Conservation (phyloP, 2,888 invertebrate species). For the Noctua pronuba region DNA sequence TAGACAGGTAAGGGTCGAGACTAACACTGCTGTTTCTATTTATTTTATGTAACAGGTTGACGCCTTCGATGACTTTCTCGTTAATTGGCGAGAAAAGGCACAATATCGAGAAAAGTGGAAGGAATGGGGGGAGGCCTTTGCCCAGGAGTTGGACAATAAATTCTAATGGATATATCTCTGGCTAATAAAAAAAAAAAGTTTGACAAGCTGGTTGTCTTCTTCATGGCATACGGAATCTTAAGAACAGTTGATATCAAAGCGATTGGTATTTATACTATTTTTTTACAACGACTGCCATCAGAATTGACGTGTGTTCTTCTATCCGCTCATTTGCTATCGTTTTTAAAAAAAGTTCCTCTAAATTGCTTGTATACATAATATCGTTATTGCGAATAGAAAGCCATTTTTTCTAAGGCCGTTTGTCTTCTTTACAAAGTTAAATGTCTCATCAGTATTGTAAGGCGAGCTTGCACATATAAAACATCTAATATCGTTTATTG, state of each 20-base stretch:
- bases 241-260: background rate
- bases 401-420: background rate
- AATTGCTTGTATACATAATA: too few species aligned
- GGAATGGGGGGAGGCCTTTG: too few species aligned
- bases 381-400: background rate
- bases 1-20: conserved; percentile 95
- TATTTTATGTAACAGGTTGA: background rate
- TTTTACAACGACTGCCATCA: background rate
- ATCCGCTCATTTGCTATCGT: too few species aligned
- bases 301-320: background rate
- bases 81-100: too few species aligned
- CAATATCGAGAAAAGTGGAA: too few species aligned
- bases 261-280: too few species aligned
- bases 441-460: background rate
- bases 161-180: too few species aligned
- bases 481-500: background rate
- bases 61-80: too few species aligned
- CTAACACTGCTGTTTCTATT: background rate
- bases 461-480: background rate
- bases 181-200: too few species aligned
- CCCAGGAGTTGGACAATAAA: too few species aligned
- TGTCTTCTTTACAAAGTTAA: background rate
- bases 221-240: background rate
- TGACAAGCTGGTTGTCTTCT: background rate
- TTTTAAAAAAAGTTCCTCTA: too few species aligned